Base-by-base conservation (phyloP, 2,797 vertebrate species). In the Trichosurus vulpecula region DNA sequence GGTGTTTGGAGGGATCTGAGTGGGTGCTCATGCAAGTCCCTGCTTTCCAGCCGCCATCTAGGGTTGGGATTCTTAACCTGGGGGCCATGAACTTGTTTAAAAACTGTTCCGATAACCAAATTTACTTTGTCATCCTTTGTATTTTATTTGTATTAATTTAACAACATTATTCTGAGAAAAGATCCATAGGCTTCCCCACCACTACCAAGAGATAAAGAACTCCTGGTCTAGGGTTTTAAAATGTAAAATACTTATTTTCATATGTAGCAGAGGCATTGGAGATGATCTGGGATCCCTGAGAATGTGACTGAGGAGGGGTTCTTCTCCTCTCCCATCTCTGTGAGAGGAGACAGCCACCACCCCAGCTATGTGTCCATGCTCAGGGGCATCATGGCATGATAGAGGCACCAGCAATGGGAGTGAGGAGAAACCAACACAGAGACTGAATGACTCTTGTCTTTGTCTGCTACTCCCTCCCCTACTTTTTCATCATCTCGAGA, bases 321-420 rank as follows among this genome's bases (percentile, higher is more conserved):
- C 6, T 30, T 12, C 3, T 47, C 54, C 56, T 93, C 56, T 51
- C 54, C 74, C 22, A 89, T 52, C 47, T 47, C 47, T 6, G 52
- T 22, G 0, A 54, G 3, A 41, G 31, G 30, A 35, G 13, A 11
- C 10, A 19, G 41, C 27, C 35, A 16, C 89, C 90, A 51, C 19
- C 47, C 13, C 0, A 6, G 61, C n/a, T 6, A 14, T 54, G 4
- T 27, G 12, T 0, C 8, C 9, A 22, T 19, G n/a, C 13, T 35
- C 35, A 66, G 30, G 16, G 74, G n/a, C 35, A 22, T 74, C n/a
- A 6, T 16, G 16, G 6, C 16, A 74, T 74, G 6, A 19, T 74
- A 22, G 66, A 74, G 35, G n/a, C 66, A 74, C 16, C 35, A 16
- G n/a, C 35, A 41, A 22, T 74, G 16, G n/a, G 16, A 41, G 16